Evolutionary conservation across 2,113 vertebrate genomes (phyloP), one percentile per base, ranked within the genome.

Genomic region (Pedetes capensis): DNA sequence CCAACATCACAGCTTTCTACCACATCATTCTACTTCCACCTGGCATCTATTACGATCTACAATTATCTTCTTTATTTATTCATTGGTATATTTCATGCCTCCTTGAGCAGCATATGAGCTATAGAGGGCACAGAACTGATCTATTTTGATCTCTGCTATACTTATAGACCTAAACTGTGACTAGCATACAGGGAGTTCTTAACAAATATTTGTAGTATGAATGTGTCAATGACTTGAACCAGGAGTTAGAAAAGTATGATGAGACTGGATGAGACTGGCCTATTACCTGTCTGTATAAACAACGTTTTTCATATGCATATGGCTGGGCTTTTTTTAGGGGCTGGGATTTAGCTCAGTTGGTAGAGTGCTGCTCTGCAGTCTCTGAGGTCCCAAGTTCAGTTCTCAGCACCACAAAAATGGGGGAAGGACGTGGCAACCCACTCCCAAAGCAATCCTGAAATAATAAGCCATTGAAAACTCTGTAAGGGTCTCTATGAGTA

Each of bases 1-100:
- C 18, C 18, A 2, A 17, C 64, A 72, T 83, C 57, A n/a, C 3
- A 95, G 87, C 49, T 61, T 72, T 37, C 18, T 10, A 32, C 49
- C 20, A 32, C 53, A 39, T 83, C 51, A 69, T 74, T 44, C 51
- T 3, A 37, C 23, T 18, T 91, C 18, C 39, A 72, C 7, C 75
- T 18, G 66, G 71, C 69, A 74, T 51, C 27, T 37, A 83, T 55
- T 44, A 49, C 17, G 42, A 27, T 44, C n/a, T 75, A 16, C 5
- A 83, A 29, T 75, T 57, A 37, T 37, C n/a, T 89, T 75, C 78
- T 95, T 86, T 92, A 57, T 74, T 61, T 85, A 74, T n/a, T 91
- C 49, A 64, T 51, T 82, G 82, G 49, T 47, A 57, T 75, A 68
- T 74, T 57, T 47, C 37, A 64, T 4, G 27, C 78, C 29, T 91